A percentile compares a stretch with the other conserved stretches of the same genome.
phyloP scores from a whole-genome alignment of 2,113 vertebrate genomes.

The Enhydra lutris region DNA sequence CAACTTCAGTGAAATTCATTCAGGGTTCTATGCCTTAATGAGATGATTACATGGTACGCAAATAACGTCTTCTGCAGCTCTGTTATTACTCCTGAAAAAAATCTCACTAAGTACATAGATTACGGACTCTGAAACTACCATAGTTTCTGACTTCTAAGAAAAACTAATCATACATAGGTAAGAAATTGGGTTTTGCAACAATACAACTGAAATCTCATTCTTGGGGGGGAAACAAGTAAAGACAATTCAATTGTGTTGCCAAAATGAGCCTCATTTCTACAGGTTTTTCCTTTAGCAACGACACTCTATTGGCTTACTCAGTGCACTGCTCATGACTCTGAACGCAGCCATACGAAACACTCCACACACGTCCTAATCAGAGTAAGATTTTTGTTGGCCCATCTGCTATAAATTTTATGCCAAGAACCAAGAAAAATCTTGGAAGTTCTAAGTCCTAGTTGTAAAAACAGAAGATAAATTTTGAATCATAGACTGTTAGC shows the following conservation, averaged over 20 bases:
- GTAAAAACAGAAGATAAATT: slow-evolving; percentile 48
- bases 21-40: background rate
- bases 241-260: slow-evolving; percentile 56
- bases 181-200: slow-evolving; percentile 62
- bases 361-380: background rate
- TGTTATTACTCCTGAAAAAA: slow-evolving; percentile 47
- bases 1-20: slow-evolving; percentile 1
- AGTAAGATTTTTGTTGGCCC: slow-evolving; percentile 46
- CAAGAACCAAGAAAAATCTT: slow-evolving; percentile 54
- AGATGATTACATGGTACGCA: background rate
- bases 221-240: background rate
- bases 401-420: slow-evolving; percentile 49
- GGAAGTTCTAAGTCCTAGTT: slow-evolving; percentile 6
- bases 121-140: slow-evolving; percentile 45
- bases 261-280: slow-evolving; percentile 51
- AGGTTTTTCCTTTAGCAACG: slow-evolving; percentile 14
- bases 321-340: background rate
- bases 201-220: slow-evolving; percentile 65
- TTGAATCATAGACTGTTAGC: background rate
- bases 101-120: slow-evolving; percentile 49
- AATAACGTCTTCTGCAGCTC: background rate
- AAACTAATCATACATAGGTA: slow-evolving; percentile 61
- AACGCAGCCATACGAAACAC: slow-evolving; percentile 42
- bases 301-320: background rate
- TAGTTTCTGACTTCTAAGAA: slow-evolving; percentile 46